Evolutionary conservation across 1,140 invertebrate species (phyloP).

Genomic region (Lasioglossum albipes): DNA sequence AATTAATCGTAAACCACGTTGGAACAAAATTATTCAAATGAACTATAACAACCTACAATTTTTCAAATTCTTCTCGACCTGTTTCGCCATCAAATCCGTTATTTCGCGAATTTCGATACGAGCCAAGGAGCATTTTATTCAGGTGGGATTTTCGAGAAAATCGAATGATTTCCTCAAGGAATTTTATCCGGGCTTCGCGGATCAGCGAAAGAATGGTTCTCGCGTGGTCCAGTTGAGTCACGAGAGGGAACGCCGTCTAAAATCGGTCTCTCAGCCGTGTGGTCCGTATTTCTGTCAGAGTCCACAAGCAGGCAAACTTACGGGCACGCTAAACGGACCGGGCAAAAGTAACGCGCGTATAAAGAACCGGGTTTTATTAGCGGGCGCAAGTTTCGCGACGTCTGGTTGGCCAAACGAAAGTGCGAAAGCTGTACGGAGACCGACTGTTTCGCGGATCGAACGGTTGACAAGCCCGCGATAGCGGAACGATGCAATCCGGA

Average conservation of each 20-base stretch:
- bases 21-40: too few species aligned
- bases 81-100: too few species aligned
- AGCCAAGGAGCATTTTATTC: too few species aligned
- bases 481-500: constrained; percentile 21
- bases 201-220: not conserved
- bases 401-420: constrained; percentile 13
- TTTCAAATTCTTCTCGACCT: too few species aligned
- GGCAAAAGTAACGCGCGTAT: not conserved
- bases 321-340: constrained; percentile 14
- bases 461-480: constrained; percentile 18
- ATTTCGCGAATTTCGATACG: too few species aligned
- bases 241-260: not conserved
- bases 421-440: constrained; percentile 20
- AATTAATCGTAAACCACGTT: too few species aligned
- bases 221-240: not conserved
- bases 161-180: not conserved
- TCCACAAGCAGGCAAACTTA: not conserved
- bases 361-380: constrained; percentile 14
- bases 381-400: too few species aligned
- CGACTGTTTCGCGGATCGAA: constrained; percentile 14
- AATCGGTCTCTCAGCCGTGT: not conserved
- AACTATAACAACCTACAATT: too few species aligned
- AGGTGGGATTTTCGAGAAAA: too few species aligned
- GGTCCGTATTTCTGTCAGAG: constrained; percentile 9
- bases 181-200: not conserved